These are phyloP conservation scores for Ganaspis brasiliensis DNA, from an alignment of 2,888 invertebrate genomes.

Conservation along the genomic window DNA sequence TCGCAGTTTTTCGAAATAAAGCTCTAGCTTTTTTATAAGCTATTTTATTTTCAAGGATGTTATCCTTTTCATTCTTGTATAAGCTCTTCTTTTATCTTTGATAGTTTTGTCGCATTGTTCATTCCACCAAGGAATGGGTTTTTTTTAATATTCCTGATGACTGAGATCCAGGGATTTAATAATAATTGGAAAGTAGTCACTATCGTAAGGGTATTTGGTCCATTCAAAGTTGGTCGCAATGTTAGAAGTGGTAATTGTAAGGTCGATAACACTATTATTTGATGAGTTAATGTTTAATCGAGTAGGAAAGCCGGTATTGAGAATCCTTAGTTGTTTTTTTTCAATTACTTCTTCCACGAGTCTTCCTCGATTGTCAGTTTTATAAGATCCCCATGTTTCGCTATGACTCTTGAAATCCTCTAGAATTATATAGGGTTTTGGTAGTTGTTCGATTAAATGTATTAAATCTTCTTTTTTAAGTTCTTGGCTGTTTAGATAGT, in stretches of 20 bases:
- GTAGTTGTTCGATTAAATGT: constrained; percentile 58
- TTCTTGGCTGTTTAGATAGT: not conserved
- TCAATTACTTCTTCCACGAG: constrained; percentile 54
- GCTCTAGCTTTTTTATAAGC: constrained; percentile 40
- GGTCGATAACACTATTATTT: constrained; percentile 49
- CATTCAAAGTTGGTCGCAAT: constrained; percentile 23
- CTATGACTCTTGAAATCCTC: constrained; percentile 65
- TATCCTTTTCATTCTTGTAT: constrained; percentile 48
- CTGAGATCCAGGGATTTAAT: constrained; percentile 46
- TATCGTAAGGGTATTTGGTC: constrained; percentile 44
- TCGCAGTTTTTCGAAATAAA: not conserved
- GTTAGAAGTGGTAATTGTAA: constrained; percentile 25
- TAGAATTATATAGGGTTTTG: constrained; percentile 59
- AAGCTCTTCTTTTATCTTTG: constrained; percentile 51
- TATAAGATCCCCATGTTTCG: constrained; percentile 55
- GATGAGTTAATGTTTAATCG: constrained; percentile 50
- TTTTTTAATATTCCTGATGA: constrained; percentile 41
- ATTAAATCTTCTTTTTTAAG: constrained; percentile 47
- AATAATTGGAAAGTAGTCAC: constrained; percentile 57
- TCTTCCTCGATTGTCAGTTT: constrained; percentile 54
- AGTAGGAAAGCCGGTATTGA: constrained; percentile 52
- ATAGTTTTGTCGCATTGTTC: constrained; percentile 42
- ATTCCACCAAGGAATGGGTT: constrained; percentile 63
- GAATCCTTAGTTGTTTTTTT: constrained; percentile 44
- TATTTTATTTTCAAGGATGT: constrained; percentile 46